A percentile compares a stretch with the other conserved stretches of the same genome.
These are phyloP conservation scores for Hoplias malabaricus DNA, from an alignment of 2,113 vertebrate genomes.

Conservation along the genomic window DNA sequence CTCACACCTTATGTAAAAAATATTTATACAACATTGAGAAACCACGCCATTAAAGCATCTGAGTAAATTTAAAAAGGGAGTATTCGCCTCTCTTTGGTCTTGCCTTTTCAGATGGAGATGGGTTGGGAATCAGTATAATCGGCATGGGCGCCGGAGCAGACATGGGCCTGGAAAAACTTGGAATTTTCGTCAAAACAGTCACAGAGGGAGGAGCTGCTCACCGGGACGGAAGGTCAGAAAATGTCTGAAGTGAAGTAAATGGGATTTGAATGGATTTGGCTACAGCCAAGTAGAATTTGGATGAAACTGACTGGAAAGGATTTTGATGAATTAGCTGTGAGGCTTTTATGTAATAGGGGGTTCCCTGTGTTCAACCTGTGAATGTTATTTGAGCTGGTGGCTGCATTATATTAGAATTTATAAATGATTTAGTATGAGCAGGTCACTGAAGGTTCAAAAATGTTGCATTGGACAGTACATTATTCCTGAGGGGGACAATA, in stretches of 20 bases:
- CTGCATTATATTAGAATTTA: neutral
- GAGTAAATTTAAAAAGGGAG: too few species aligned
- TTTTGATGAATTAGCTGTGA: neutral
- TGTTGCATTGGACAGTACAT: neutral
- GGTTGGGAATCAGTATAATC: slow-evolving; percentile 95
- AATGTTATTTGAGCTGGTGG: neutral
- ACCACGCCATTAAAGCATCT: too few species aligned
- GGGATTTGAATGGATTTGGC: neutral
- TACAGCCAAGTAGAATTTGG: neutral
- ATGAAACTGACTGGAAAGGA: neutral
- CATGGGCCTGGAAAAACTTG: slow-evolving; percentile 95
- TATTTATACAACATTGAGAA: neutral
- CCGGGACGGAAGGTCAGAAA: slow-evolving; percentile 81
- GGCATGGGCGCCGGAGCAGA: slow-evolving; percentile 95
- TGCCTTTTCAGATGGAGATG: slow-evolving; percentile 79
- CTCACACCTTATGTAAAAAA: neutral
- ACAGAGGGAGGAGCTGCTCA: slow-evolving; percentile 92
- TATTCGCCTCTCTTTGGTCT: neutral
- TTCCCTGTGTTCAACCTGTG: neutral
- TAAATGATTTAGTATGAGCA: neutral
- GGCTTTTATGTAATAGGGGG: neutral
- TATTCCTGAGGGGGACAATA: neutral
- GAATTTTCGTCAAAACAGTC: slow-evolving; percentile 96
- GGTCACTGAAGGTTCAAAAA: neutral
- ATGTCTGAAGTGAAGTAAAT: neutral